Evolutionary conservation across 2,113 vertebrate species (phyloP), one percentile per base, ranked within the genome.

Genomic region (Lophochroa leadbeateri): DNA sequence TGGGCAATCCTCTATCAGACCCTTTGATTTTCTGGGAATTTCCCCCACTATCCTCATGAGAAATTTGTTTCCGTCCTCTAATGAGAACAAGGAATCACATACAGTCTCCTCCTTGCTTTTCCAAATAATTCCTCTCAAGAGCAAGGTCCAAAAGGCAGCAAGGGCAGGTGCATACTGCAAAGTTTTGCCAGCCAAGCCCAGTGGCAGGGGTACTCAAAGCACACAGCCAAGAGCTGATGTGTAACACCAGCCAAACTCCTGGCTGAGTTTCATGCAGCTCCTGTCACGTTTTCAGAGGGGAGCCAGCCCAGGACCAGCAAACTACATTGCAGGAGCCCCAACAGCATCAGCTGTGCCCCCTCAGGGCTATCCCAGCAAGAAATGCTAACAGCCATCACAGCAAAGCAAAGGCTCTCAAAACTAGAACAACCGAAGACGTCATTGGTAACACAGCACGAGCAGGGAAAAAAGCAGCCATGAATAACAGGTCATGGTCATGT

Each of bases 241-340:
- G 0, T 8, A 41, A 50, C 23, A 43, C 25, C 67, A 84, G 82
- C 70, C 71, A 82, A 27, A 53, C n/a, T 55, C 37, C 80, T 84
- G 77, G 49, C 77, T 74, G 41, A 90, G 67, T 28, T 91, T 87
- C 61, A 24, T 3, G 5, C 1, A 1, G 69, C 19, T 79, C 57
- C 82, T 16, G 2, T 21, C 41, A 29, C 4, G 1, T 47, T 44
- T 33, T 31, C 71, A 28, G 41, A 52, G 33, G 20, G 67, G 11
- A 86, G 21, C 33, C 13, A 3, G 53, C 19, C 46, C 84, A 58
- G 50, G 50, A 78, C 8, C 25, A 50, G 47, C 1, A 1, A 83
- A 47, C 11, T 33, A n/a, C 11, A 1, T 6, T 3, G 2, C 35
- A 35, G 35, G 5, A 67, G 52, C 17, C n/a, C 55, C 2, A 0